Conservation (phyloP, 2,113 vertebrate genomes). For the Vidua macroura region DNA sequence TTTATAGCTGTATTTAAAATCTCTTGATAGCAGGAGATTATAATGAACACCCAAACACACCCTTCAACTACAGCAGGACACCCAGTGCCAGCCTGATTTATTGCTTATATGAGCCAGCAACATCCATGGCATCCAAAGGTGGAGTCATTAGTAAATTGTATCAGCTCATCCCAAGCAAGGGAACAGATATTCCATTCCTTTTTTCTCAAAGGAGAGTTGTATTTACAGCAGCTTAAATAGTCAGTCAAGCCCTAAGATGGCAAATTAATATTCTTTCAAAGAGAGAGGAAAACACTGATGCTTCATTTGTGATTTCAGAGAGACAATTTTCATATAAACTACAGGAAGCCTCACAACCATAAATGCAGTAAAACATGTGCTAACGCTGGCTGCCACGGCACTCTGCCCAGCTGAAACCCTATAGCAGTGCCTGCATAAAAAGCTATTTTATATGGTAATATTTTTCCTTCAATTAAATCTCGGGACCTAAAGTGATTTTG, state of each 20-base stretch:
- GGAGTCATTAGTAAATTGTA: neutral
- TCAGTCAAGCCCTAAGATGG: slow-evolving; percentile 20
- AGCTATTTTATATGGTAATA: slow-evolving; percentile 49
- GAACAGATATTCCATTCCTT: neutral
- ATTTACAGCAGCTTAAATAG: slow-evolving; percentile 18
- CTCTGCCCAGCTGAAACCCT: slow-evolving; percentile 39
- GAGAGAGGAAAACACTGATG: slow-evolving; percentile 32
- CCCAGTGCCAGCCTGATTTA: neutral
- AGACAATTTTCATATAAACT: slow-evolving; percentile 23
- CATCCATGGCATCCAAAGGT: neutral
- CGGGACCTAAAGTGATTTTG: slow-evolving; percentile 50
- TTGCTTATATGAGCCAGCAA: neutral
- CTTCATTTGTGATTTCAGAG: slow-evolving; percentile 51
- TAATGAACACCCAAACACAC: neutral
- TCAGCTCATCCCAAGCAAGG: neutral
- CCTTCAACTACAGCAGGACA: neutral
- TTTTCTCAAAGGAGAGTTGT: neutral
- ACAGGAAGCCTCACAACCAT: slow-evolving; percentile 18
- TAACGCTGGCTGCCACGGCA: slow-evolving; percentile 14
- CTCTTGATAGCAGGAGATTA: neutral
- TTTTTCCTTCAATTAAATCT: slow-evolving; percentile 59
- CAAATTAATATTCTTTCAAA: slow-evolving; percentile 50
- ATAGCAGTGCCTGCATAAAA: neutral
- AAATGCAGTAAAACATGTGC: slow-evolving; percentile 23
- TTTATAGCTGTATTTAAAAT: slow-evolving; percentile 22